Evolutionary conservation across 2,888 invertebrate species (phyloP), one percentile per base, ranked within the genome.

Genomic region (Morpho helenor): DNA sequence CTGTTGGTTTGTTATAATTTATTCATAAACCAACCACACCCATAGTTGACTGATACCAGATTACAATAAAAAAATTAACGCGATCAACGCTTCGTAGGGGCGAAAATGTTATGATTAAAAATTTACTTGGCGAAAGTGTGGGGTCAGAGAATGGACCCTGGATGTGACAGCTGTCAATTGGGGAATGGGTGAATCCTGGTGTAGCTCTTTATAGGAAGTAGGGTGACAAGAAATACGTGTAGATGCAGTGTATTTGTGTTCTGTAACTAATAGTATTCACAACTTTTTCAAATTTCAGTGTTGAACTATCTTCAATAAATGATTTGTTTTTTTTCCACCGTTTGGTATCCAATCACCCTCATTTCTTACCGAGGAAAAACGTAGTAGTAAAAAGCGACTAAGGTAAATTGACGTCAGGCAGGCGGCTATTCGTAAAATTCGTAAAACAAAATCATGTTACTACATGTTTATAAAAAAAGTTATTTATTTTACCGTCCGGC

Each of bases 41-140:
- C 79, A 78, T 73, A 72, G 63, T 83, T 83, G 82, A 85, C 84
- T 86, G 76, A 69, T 78, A 79, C 77, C 80, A 77, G 68, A 67
- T 70, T 77, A 86, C 87, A 87, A 84, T 83, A 74, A 74, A 69
- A 69, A 80, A 84, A 87, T 51, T 47, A 52, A 47, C 47, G 42
- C 48, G 40, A 59, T 87, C 84, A 84, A 84, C 87, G 75, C 73
- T 66, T 67, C 60, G 65, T 72, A 79, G 74, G 84, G 80, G 73
- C 71, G 74, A 69, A 84, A 87, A 86, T 87, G 82, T 89, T 89
- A 87, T 87, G 88, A 89, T 89, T 88, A 89, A 87, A 87, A 87
- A 87, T 86, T 82, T 85, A 88, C 83, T 81, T 77, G 70, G 74
- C 82, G 78, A 78, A 79, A 72, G 59, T 73, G 71, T 76, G 76